These are phyloP conservation scores for Drosophila pseudoananassae DNA, from an alignment of 1,140 invertebrate genomes.

Conservation along the genomic window DNA sequence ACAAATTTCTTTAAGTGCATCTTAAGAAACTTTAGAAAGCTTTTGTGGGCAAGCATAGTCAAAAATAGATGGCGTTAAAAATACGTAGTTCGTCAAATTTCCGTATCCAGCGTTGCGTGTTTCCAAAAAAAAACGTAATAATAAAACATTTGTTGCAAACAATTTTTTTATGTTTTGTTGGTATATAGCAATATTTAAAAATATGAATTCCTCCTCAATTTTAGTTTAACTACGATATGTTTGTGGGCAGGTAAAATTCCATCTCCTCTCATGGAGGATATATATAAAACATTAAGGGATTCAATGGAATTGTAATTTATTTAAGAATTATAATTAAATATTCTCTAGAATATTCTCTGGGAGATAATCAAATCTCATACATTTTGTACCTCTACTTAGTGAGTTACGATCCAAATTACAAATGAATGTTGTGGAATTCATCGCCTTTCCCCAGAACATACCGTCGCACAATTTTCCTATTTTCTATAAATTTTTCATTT, in stretches of 20 bases:
- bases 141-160: too few species aligned
- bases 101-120: not conserved
- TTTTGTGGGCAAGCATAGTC: not conserved
- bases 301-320: too few species aligned
- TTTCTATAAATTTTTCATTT: conserved; percentile 18
- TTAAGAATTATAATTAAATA: too few species aligned
- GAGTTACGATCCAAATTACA: conserved; percentile 47
- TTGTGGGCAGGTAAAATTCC: too few species aligned
- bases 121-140: not conserved
- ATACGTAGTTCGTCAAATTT: not conserved
- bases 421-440: conserved; percentile 31
- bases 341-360: not conserved
- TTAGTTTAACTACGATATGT: too few species aligned
- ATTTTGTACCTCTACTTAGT: conserved; percentile 33
- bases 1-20: not conserved
- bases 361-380: conserved; percentile 20
- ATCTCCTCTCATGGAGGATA: too few species aligned
- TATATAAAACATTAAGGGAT: too few species aligned
- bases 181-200: too few species aligned
- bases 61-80: conserved; percentile 2
- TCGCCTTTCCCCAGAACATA: conserved; percentile 23
- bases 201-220: too few species aligned
- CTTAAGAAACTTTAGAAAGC: not conserved
- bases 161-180: too few species aligned
- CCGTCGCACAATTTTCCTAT: not conserved